Percentiles rank a stretch among this genome's conserved stretches.
Evolutionary conservation across 2,888 invertebrate species (phyloP).

Genomic region (Andrena minutula): DNA sequence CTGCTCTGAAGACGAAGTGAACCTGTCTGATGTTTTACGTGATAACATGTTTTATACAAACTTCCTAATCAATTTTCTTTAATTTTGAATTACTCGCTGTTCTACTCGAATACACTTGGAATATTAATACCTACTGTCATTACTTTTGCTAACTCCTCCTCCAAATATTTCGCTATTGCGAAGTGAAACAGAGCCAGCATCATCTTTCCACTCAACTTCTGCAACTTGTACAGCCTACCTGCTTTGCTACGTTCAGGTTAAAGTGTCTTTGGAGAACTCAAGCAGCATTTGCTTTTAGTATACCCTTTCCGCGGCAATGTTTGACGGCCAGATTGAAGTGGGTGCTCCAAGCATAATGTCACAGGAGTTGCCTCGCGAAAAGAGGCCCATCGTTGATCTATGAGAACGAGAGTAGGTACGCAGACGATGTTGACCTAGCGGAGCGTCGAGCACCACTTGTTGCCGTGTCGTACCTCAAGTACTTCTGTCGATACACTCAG

Average conservation of each 20-base stretch:
- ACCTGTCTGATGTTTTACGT: too few species aligned
- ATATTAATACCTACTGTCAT: too few species aligned
- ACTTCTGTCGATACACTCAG: conserved; percentile 74
- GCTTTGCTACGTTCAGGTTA: conserved; percentile 22
- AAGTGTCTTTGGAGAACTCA: conserved; percentile 14
- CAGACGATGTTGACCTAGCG: conserved; percentile 60
- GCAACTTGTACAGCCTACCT: background rate
- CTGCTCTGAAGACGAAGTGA: too few species aligned
- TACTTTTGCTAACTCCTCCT: background rate
- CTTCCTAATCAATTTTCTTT: too few species aligned
- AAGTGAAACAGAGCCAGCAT: background rate
- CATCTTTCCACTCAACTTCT: background rate
- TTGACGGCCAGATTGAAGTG: conserved; percentile 49
- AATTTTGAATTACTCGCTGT: background rate
- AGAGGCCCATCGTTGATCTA: conserved; percentile 32
- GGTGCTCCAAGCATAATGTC: conserved; percentile 56
- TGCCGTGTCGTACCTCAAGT: conserved; percentile 73
- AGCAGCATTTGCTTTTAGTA: conserved; percentile 45
- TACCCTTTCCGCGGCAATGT: conserved; percentile 23
- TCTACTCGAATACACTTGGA: background rate
- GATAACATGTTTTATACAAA: too few species aligned
- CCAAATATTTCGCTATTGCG: background rate
- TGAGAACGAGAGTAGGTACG: conserved; percentile 52
- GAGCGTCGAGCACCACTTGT: conserved; percentile 81
- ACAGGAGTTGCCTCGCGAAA: conserved; percentile 45